Evolutionary conservation across 2,113 vertebrate genomes (phyloP).

Genomic region (Thymallus thymallus): DNA sequence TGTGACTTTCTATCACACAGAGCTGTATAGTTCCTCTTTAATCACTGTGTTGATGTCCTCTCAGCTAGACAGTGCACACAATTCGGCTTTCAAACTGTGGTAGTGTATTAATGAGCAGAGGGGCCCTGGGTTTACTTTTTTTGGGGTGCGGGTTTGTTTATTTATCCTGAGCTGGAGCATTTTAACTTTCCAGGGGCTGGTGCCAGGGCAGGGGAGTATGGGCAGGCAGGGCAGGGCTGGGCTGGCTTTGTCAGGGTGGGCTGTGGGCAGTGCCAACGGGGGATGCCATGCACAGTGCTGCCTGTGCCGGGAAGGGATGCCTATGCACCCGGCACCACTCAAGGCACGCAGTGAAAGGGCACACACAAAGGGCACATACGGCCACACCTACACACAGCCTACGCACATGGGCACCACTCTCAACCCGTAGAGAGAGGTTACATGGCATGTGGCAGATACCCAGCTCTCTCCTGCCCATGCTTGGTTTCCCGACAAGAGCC

Average conservation of each 20-base stretch:
- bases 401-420: neutral
- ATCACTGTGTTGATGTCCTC: neutral
- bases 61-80: neutral
- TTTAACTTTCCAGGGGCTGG: conserved; percentile 55
- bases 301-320: conserved; percentile 50
- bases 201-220: conserved; percentile 47
- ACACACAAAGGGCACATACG: conserved; percentile 2
- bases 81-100: neutral
- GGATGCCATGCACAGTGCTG: conserved; percentile 60
- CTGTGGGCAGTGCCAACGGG: conserved; percentile 50
- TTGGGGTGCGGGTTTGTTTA: conserved; percentile 54
- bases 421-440: conserved; percentile 34
- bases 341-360: conserved; percentile 11
- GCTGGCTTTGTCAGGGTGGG: conserved; percentile 62
- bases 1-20: neutral
- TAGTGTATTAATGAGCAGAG: neutral
- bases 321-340: neutral
- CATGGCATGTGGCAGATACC: conserved; percentile 66
- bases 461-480: conserved; percentile 67
- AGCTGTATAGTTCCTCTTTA: neutral
- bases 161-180: conserved; percentile 47
- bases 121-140: neutral
- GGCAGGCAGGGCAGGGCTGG: conserved; percentile 9
- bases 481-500: conserved; percentile 61
- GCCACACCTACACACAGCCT: conserved; percentile 10